Percentiles rank a stretch among this genome's conserved stretches.
These are phyloP conservation scores for Hyles lineata DNA, from an alignment of 2,888 invertebrate species.

Conservation along the genomic window DNA sequence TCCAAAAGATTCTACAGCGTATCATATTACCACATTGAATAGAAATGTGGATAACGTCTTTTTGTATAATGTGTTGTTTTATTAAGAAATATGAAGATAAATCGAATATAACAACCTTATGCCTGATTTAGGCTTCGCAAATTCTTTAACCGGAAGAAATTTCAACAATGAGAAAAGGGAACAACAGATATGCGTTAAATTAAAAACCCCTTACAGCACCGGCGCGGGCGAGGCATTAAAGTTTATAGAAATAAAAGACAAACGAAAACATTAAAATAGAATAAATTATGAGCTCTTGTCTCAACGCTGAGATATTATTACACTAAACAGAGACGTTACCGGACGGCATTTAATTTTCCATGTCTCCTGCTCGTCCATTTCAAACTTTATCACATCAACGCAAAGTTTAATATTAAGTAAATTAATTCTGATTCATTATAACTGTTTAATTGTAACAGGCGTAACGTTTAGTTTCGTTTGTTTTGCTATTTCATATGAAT, in stretches of 20 bases:
- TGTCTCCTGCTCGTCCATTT: conserved; percentile 44
- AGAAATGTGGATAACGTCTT: no score
- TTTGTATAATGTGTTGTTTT: no score
- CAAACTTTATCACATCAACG: conserved; percentile 39
- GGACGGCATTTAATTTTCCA: conserved; percentile 64
- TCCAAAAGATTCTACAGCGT: no score
- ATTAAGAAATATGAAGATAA: no score
- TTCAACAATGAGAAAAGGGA: not conserved
- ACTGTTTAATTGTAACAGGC: conserved; percentile 78
- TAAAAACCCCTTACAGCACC: not conserved
- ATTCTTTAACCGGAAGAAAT: not conserved
- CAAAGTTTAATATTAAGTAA: conserved; percentile 47
- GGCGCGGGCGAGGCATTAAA: conserved; percentile 10
- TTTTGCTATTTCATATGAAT: conserved; percentile 66
- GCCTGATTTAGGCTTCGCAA: not conserved
- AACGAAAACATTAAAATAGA: conserved; percentile 52
- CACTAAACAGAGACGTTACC: conserved; percentile 71
- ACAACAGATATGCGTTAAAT: not conserved
- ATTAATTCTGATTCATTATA: conserved; percentile 54
- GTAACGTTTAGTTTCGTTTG: conserved; percentile 77
- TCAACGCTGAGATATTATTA: conserved; percentile 74
- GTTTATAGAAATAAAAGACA: conserved; percentile 12
- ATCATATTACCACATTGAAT: no score
- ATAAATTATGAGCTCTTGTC: conserved; percentile 80
- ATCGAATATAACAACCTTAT: no score